A percentile compares a stretch with the other conserved stretches of the same genome.
Conservation (phyloP, 2,888 invertebrate genomes). For the Panorpa germanica region DNA sequence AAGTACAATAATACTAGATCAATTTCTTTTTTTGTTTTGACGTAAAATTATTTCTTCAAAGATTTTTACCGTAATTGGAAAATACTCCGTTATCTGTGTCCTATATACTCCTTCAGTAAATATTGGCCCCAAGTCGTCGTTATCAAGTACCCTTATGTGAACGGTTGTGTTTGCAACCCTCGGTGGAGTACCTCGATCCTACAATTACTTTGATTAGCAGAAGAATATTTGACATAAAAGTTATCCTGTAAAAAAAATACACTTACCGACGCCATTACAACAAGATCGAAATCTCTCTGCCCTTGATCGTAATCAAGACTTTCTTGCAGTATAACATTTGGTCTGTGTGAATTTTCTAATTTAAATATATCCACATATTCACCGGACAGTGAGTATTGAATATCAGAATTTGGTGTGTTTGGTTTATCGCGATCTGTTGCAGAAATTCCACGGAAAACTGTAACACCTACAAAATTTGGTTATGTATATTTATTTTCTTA, state of each 20-base stretch:
- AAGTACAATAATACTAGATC: neutral
- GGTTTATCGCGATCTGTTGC: slow-evolving; percentile 74
- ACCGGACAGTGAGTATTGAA: slow-evolving; percentile 57
- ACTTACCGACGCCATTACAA: slow-evolving; percentile 57
- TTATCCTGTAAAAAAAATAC: slow-evolving; percentile 13
- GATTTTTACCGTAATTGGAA: slow-evolving; percentile 51
- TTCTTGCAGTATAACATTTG: slow-evolving; percentile 50
- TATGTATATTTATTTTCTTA: slow-evolving; percentile 2
- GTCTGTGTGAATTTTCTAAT: slow-evolving; percentile 61
- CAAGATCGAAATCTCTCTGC: slow-evolving; percentile 52
- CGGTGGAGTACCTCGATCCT: slow-evolving; percentile 71
- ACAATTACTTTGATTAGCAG: slow-evolving; percentile 18
- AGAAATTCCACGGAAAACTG: slow-evolving; percentile 61
- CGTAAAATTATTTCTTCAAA: slow-evolving; percentile 4
- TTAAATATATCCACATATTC: slow-evolving; percentile 45
- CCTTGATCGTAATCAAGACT: slow-evolving; percentile 66
- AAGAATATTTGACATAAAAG: slow-evolving; percentile 5
- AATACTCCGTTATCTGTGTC: slow-evolving; percentile 65
- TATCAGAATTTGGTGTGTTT: slow-evolving; percentile 73
- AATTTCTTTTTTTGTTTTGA: neutral
- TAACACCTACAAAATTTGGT: slow-evolving; percentile 52
- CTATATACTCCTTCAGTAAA: slow-evolving; percentile 65
- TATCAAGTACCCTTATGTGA: slow-evolving; percentile 50
- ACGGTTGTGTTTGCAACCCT: slow-evolving; percentile 53
- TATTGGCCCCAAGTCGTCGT: slow-evolving; percentile 65